Base-by-base conservation (phyloP, 2,113 vertebrate species). In the Corythornis vintsioides region DNA sequence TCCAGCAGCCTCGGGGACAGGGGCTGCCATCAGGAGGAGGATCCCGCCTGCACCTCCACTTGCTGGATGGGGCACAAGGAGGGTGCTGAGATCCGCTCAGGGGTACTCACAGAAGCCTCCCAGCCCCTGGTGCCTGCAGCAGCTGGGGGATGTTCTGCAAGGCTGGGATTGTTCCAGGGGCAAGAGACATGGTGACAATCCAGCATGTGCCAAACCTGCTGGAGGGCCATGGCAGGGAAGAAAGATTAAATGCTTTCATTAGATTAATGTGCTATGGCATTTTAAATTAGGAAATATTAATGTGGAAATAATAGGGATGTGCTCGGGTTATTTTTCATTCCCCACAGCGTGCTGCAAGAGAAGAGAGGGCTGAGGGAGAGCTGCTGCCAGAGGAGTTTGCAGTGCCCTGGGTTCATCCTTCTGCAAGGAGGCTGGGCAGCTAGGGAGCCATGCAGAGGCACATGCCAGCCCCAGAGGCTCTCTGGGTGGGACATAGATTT, bases 251-350 rank as follows among this genome's bases (percentile, higher is more conserved):
- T 19, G 43, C n/a, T 71, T 69, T 75, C 59, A 26, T 87, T 89
- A 89, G 74, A 94, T 86, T 75, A 88, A 90, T 78, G 69, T 71
- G 60, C 74, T 78, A 70, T 80, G 57, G 15, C 89, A 67, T 75
- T 93, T 94, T 66, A 84, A 84, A 91, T 67, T 31, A 82, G 83
- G 64, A 84, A 73, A 86, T 82, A 72, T 78, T 72, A 89, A 93
- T 60, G 69, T 66, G 69, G 64, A 64, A 91, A 81, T 64, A 72
- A 84, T 55, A 66, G 72, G 89, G 83, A 48, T 14, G 64, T n/a
- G 60, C 10, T 0, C 19, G 38, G 89, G 88, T 81, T 81, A 67
- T 91, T 93, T 79, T 88, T 74, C 81, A 78, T 90, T 75, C 60
- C 78, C 57, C 43, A 73, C 33, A 8, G 67, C 73, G 48, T 35